A percentile compares a stretch with the other conserved stretches of the same genome.
phyloP scores from a whole-genome alignment of 2,113 vertebrate genomes.

The Leucopternis melanops region DNA sequence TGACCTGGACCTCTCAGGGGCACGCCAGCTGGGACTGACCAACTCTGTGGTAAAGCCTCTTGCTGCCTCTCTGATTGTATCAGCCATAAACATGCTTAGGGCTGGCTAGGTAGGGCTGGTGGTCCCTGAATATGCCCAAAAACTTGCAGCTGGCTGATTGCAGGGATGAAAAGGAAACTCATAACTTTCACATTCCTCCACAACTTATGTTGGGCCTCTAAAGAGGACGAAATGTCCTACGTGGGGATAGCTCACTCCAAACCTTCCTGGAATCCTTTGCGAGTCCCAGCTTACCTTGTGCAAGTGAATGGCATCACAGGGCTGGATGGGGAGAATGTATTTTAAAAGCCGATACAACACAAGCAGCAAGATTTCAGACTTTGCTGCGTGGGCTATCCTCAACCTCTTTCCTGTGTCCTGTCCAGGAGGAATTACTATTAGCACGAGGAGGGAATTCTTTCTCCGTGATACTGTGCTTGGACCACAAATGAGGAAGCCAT shows the following conservation, averaged over 20 bases:
- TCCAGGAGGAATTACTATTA: not conserved
- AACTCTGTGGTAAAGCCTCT: conserved; percentile 55
- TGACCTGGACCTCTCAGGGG: conserved; percentile 83
- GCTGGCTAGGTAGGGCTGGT: not conserved
- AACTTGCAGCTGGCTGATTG: not conserved
- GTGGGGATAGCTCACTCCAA: not conserved
- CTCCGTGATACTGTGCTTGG: not conserved
- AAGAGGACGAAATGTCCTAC: not conserved
- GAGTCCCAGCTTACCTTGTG: not conserved
- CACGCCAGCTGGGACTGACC: conserved; percentile 69
- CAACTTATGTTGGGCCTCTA: not conserved
- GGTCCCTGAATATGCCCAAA: not conserved
- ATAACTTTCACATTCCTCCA: not conserved
- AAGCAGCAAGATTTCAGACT: not conserved
- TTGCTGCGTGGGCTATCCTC: not conserved
- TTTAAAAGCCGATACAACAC: not conserved
- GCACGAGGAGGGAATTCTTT: not conserved
- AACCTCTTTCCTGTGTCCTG: not conserved
- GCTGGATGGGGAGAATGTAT: not conserved
- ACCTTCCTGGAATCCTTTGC: not conserved
- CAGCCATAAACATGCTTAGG: not conserved
- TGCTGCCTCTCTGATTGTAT: not conserved
- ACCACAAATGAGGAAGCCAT: not conserved
- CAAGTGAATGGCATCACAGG: not conserved
- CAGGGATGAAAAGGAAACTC: not conserved